Evolutionary conservation across 1,140 invertebrate genomes (phyloP), one percentile per base, ranked within the genome.

Genomic region (Drosophila subobscura): DNA sequence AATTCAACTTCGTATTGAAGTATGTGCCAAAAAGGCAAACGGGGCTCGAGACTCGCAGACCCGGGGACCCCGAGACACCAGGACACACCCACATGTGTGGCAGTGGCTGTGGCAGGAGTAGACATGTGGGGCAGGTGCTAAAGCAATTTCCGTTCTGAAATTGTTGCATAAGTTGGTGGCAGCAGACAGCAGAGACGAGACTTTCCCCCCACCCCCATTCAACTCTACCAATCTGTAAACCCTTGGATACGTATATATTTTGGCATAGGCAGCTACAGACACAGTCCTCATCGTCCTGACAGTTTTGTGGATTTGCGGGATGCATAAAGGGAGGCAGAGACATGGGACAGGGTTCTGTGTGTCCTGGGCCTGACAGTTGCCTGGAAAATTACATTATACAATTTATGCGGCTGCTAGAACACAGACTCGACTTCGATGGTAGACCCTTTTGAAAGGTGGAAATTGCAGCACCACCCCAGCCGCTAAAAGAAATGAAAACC

Each of bases 141-240:
- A 88, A 88, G 83, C 83, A 88, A 88, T 88, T 88, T 88, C 83
- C 83, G 83, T 80, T 88, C 77, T 74, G 78, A 88, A 88, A 88
- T 88, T 88, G 83, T 88, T 88, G 83, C 83, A 88, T 88, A 88
- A 88, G 83, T 88, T 88, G 79, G 80, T 65, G 72, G 72, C 63
- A 56, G 47, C 40, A 37, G 33, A 37, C 33, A 37, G 33, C 74
- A 77, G 55, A 70, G 61, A 50, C 51, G 50, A 74, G 55, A 59
- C 51, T 27, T 7, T 29, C 27, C 27, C 2, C 27, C 27, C 3
- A 0, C 41, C 40, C 33, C 27, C 33, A 53, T 27, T 41, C 29
- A 29, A 40, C 25, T 47, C 45, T 10, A 46, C 14, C 5, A 23
- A 49, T 51, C 44, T 54, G 7, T 25, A 40, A 7, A 12, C 16